Conservation (phyloP, 2,113 vertebrate genomes). For the Melanostigma gelatinosum region DNA sequence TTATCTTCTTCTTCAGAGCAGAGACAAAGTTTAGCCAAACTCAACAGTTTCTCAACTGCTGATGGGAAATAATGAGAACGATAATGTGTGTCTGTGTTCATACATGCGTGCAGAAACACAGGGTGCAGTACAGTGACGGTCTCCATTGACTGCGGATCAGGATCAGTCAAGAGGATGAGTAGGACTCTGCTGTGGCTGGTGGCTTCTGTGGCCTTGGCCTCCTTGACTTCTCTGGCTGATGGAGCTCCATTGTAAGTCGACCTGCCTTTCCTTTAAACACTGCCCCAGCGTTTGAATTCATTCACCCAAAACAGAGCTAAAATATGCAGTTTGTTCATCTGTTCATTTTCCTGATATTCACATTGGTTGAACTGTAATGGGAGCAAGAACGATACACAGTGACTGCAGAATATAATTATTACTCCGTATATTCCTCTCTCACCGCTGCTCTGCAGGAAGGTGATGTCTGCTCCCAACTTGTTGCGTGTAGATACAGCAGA, state of each 20-base stretch:
- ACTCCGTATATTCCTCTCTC: background rate
- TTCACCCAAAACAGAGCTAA: background rate
- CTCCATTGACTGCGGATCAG: constrained; percentile 30
- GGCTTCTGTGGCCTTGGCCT: constrained; percentile 64
- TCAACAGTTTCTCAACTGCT: constrained; percentile 56
- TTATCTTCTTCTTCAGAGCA: constrained; percentile 18
- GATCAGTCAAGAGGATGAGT: constrained; percentile 45
- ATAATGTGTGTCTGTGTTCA: background rate
- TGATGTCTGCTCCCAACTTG: constrained; percentile 81
- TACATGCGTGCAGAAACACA: background rate
- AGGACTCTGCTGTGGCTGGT: constrained; percentile 51
- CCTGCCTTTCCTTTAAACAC: background rate
- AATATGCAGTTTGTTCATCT: background rate
- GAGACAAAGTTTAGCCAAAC: background rate
- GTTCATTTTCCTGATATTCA: background rate
- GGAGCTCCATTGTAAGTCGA: constrained; percentile 64
- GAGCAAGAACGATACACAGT: background rate
- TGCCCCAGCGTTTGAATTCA: background rate
- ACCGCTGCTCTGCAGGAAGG: constrained; percentile 45
- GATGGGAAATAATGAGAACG: constrained; percentile 39
- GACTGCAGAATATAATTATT: too few species aligned
- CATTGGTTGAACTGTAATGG: background rate
- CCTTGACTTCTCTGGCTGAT: constrained; percentile 35
- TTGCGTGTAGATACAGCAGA: constrained; percentile 78
- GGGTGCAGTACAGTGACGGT: background rate